Evolutionary conservation across 2,797 vertebrate genomes (phyloP).

Genomic region (Passerculus sandwichensis): DNA sequence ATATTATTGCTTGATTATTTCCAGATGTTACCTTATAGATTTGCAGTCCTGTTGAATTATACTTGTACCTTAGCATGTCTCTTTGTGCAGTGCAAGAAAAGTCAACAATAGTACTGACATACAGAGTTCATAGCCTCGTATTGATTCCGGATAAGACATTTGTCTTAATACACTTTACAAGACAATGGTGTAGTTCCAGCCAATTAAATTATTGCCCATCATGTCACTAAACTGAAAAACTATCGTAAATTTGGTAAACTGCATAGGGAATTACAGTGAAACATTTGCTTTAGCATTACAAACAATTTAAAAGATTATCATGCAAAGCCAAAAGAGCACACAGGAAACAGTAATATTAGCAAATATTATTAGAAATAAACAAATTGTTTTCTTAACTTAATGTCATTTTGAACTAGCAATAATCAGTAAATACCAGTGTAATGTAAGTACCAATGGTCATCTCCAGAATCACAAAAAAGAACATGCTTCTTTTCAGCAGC

Average conservation of each 20-base stretch:
- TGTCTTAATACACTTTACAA: not conserved
- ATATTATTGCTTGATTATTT: constrained; percentile 8
- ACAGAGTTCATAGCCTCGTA: not conserved
- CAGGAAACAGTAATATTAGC: not conserved
- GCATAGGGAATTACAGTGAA: not conserved
- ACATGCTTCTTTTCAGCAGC: not conserved
- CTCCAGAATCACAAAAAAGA: not conserved
- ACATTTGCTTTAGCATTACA: not conserved
- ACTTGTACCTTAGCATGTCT: not conserved
- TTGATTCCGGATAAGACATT: not conserved
- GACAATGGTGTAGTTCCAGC: not conserved
- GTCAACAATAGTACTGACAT: not conserved
- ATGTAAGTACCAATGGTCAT: not conserved
- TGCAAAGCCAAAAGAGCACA: not conserved
- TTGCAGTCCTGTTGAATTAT: not conserved
- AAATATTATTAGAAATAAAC: not conserved
- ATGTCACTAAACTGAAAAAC: not conserved
- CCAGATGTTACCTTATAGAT: not conserved
- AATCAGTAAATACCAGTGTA: not conserved
- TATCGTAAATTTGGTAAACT: not conserved
- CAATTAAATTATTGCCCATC: not conserved
- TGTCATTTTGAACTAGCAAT: not conserved
- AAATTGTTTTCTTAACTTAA: not conserved
- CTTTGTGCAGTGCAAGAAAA: not conserved
- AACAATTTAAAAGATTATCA: not conserved